Evolutionary conservation across 2,888 invertebrate genomes (phyloP), one percentile per base, ranked within the genome.

Genomic region (Teleiodes luculella): DNA sequence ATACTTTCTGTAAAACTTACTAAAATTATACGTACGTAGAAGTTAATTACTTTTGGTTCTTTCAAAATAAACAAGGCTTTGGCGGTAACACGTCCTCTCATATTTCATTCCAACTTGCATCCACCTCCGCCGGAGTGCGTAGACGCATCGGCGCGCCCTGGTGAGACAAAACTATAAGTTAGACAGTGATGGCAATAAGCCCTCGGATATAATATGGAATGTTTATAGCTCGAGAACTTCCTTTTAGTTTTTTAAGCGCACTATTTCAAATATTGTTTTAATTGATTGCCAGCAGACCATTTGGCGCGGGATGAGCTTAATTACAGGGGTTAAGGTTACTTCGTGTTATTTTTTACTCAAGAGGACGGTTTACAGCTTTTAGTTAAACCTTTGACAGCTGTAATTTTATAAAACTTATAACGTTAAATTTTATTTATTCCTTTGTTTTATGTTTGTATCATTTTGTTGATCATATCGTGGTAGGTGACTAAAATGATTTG

Each of bases 241-340:
- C 82, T 80, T 85, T 86, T 80, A 74, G 73, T 72, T 83, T 86
- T 87, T 86, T 83, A 70, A 75, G 68, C 74, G 75, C 81, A 84
- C 81, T 82, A 86, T 87, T 86, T 85, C 85, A 87, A 88, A 88
- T 88, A 88, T 88, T 87, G 87, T 86, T 86, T 86, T 86, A 87
- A 87, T 87, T 85, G 86, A 86, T 86, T 84, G 86, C 85, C 74
- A 75, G 78, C 79, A 86, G 86, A 86, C 83, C 81, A 80, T 82
- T 80, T 77, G 87, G 84, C 79, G 74, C 67, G 68, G 68, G 70
- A 68, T 67, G 67, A 66, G 59, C 66, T 65, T 86, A 85, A 86
- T 86, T 86, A 84, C 76, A 78, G 80, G 73, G 73, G 71, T 73
- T 74, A 72, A 74, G 70, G 67, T 64, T 57, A 67, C 68, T 75